Percentiles rank a stretch among this genome's conserved stretches.
These are phyloP conservation scores for Toxotes chatareus DNA, from an alignment of 2,113 vertebrate genomes.

Conservation along the genomic window DNA sequence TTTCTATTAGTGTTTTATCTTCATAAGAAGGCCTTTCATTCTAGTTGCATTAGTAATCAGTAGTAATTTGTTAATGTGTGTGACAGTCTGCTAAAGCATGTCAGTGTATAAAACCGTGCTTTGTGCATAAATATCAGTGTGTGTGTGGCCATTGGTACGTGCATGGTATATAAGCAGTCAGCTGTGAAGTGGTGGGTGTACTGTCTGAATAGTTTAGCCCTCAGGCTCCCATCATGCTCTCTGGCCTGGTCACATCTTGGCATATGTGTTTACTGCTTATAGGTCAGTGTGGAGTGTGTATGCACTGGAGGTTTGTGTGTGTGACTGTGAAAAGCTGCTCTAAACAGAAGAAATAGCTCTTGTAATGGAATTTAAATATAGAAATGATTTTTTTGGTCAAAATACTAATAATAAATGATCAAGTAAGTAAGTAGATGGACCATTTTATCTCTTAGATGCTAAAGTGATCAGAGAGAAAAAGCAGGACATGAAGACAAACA, in stretches of 20 bases:
- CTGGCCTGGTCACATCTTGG: constrained; percentile 58
- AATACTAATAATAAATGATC: background rate
- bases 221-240: constrained; percentile 65
- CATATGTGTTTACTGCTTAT: constrained; percentile 44
- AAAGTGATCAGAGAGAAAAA: background rate
- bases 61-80: background rate
- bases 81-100: background rate
- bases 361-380: background rate
- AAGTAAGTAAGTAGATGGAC: background rate
- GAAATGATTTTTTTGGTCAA: background rate
- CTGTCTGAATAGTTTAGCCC: constrained; percentile 65
- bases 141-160: constrained; percentile 13
- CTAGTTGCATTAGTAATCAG: background rate
- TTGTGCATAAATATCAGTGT: background rate
- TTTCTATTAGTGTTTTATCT: background rate
- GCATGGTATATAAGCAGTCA: constrained; percentile 53
- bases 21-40: background rate
- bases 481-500: background rate
- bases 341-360: background rate
- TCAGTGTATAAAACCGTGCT: background rate
- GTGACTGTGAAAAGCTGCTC: background rate
- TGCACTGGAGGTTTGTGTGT: background rate
- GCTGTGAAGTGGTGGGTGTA: constrained; percentile 47
- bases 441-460: background rate
- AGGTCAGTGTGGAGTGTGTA: constrained; percentile 50